These are phyloP conservation scores for Bedellia somnulentella DNA, from an alignment of 2,888 invertebrate genomes.

Conservation along the genomic window DNA sequence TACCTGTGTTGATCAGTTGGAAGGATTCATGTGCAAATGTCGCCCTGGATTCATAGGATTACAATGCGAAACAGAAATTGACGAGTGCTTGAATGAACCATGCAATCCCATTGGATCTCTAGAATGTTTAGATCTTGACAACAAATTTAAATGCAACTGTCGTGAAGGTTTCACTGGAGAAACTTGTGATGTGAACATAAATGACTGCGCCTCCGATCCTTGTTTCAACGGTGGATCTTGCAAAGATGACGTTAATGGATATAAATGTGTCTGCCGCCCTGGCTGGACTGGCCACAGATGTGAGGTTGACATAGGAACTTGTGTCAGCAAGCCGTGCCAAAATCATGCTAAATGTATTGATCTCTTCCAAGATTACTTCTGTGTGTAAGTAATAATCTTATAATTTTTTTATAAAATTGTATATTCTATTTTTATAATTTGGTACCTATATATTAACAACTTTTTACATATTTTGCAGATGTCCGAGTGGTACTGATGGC, in stretches of 20 bases:
- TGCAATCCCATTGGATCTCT: conserved; percentile 90
- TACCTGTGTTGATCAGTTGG: conserved; percentile 82
- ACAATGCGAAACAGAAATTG: conserved; percentile 92
- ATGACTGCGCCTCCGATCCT: conserved; percentile 83
- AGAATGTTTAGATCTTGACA: conserved; percentile 85
- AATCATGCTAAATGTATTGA: conserved; percentile 92
- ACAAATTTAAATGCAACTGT: conserved; percentile 86
- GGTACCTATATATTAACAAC: background rate
- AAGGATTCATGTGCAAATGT: conserved; percentile 91
- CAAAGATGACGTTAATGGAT: conserved; percentile 81
- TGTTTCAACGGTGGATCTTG: conserved; percentile 90
- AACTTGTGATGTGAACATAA: conserved; percentile 82
- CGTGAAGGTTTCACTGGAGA: conserved; percentile 85
- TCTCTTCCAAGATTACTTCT: conserved; percentile 88
- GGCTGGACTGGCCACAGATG: conserved; percentile 89
- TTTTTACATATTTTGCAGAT: conserved; percentile 43
- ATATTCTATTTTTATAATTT: background rate
- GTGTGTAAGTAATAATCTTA: conserved; percentile 68
- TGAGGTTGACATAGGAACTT: conserved; percentile 85
- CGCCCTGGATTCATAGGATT: conserved; percentile 89
- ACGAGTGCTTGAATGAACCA: conserved; percentile 89
- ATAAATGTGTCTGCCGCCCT: conserved; percentile 77
- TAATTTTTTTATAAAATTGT: background rate
- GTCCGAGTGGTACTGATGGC: conserved; percentile 94
- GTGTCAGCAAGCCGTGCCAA: conserved; percentile 84